Evolutionary conservation across 2,888 invertebrate genomes (phyloP).

Genomic region (Dicyrtomina minuta): DNA sequence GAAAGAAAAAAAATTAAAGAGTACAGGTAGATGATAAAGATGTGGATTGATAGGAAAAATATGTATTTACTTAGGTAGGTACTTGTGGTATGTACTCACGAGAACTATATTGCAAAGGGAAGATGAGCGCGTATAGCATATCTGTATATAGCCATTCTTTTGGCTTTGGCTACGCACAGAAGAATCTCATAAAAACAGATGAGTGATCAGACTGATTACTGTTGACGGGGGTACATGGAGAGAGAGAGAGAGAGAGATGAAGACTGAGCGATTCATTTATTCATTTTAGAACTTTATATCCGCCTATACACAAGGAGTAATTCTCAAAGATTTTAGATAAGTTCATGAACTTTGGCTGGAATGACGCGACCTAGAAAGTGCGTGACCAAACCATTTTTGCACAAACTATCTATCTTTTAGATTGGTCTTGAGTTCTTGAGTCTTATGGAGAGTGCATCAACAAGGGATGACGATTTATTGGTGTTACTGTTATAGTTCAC

Average conservation of each 20-base stretch:
- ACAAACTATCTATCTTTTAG: slow-evolving; percentile 26
- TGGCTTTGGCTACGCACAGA: too few species aligned
- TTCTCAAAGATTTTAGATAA: slow-evolving; percentile 35
- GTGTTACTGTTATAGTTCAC: slow-evolving; percentile 31
- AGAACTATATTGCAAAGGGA: too few species aligned
- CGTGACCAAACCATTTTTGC: slow-evolving; percentile 36
- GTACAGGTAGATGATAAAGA: too few species aligned
- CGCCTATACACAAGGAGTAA: slow-evolving; percentile 16
- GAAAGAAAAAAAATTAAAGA: too few species aligned
- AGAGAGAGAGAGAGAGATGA: neutral
- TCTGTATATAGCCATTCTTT: too few species aligned
- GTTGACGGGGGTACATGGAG: slow-evolving; percentile 1
- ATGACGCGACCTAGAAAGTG: slow-evolving; percentile 37
- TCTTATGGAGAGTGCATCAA: slow-evolving; percentile 4
- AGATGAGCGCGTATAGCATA: too few species aligned
- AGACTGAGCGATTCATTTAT: neutral
- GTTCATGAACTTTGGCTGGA: slow-evolving; percentile 36
- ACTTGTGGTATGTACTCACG: neutral
- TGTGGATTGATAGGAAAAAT: neutral
- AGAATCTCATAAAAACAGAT: slow-evolving; percentile 7
- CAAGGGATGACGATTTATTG: slow-evolving; percentile 19
- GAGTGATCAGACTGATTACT: slow-evolving; percentile 14
- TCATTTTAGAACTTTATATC: neutral
- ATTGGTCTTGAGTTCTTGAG: slow-evolving; percentile 9
- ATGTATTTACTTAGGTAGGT: neutral